Base-by-base conservation (phyloP, 1,140 invertebrate species). In the Marisa cornuarietis region DNA sequence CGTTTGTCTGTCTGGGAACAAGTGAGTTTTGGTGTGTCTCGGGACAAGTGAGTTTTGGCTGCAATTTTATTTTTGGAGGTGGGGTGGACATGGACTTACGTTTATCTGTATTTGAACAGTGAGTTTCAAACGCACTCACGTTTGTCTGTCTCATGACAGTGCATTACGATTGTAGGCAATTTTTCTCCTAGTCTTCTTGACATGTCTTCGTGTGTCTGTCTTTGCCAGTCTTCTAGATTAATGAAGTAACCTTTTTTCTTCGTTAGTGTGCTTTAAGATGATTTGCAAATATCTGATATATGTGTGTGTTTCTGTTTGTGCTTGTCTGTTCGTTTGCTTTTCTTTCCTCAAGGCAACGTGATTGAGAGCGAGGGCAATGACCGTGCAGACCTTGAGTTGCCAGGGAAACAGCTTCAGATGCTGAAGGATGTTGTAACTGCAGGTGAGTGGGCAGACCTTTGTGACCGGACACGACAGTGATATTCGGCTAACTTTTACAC, bases 1-100 rank as follows among this genome's bases (percentile, higher is more conserved):
- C 88, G 61, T 83, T 90, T 82, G 81, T 90, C 14, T 90, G 88
- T 81, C 78, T 91, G 2, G 90, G 90, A 82, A 90, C 90, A 84
- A 90, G 90, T 90, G 51, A 76, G 79, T 65, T 10, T 16, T 20
- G 14, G 63, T n/a, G n/a, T 90, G 88, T 81, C 78, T 91, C 2
- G 90, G 90, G 81, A 90, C 90, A 84, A 90, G 90, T 90, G 51
- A 76, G 79, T 65, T 10, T 16, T 20, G 14, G 63, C 9, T 51
- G 18, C 42, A 58, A 14, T n/a, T n/a, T n/a, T n/a, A n/a, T n/a
- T n/a, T n/a, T n/a, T n/a, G n/a, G n/a, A n/a, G n/a, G n/a, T n/a
- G n/a, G n/a, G n/a, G n/a, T n/a, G n/a, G n/a, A n/a, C n/a, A n/a
- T n/a, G n/a, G n/a, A n/a, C n/a, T n/a, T n/a, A 6, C 31, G 5